Evolutionary conservation across 1,140 invertebrate species (phyloP).

Genomic region (Macrocentrus cingulum): DNA sequence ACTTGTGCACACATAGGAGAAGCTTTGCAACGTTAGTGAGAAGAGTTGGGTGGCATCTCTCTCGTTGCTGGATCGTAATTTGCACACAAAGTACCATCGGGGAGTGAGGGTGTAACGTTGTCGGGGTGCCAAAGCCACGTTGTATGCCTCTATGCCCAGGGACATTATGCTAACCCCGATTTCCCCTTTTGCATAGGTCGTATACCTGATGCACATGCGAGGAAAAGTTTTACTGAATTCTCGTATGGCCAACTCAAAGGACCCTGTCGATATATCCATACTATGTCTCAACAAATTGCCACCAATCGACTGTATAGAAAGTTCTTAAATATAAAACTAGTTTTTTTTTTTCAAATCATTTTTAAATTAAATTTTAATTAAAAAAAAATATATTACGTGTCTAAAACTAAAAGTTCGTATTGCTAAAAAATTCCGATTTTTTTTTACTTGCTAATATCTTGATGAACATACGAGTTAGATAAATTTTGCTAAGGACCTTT

Average conservation of each 20-base stretch:
- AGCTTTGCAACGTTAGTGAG: slow-evolving; percentile 3
- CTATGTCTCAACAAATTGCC: background rate
- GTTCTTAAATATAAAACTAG: too few relatives aligned
- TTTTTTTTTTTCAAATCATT: too few relatives aligned
- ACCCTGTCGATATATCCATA: background rate
- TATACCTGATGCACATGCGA: slow-evolving; percentile 9
- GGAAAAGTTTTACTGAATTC: slow-evolving; percentile 2
- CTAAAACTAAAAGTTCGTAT: too few relatives aligned
- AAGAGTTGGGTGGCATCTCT: slow-evolving; percentile 32
- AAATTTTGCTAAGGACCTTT: too few relatives aligned
- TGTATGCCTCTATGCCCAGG: slow-evolving; percentile 28
- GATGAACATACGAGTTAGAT: too few relatives aligned
- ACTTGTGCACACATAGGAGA: too few relatives aligned
- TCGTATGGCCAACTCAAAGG: background rate
- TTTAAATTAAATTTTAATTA: too few relatives aligned
- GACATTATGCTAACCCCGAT: slow-evolving; percentile 49
- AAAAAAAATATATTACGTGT: too few relatives aligned
- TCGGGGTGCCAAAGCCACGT: slow-evolving; percentile 31
- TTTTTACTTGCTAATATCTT: too few relatives aligned
- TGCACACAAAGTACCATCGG: slow-evolving; percentile 54
- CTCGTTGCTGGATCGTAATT: slow-evolving; percentile 43
- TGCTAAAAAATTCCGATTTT: too few relatives aligned
- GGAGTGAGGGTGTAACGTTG: slow-evolving; percentile 37
- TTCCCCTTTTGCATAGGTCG: background rate
- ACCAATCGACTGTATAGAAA: background rate